Evolutionary conservation across 2,113 vertebrate genomes (phyloP).

Genomic region (Stegostoma tigrinum): DNA sequence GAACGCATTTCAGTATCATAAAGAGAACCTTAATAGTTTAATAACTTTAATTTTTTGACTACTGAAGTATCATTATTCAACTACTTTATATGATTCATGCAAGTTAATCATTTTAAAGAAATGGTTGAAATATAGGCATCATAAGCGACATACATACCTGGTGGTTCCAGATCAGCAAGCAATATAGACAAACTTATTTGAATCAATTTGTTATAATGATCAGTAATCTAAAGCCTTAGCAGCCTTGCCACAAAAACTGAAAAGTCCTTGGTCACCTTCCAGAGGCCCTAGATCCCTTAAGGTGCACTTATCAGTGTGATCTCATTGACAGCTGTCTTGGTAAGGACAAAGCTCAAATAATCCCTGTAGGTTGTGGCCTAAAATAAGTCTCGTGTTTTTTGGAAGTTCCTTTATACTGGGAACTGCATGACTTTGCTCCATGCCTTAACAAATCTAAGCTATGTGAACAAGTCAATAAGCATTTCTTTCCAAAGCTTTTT

Average conservation of each 20-base stretch:
- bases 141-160: not conserved
- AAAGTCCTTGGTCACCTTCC: not conserved
- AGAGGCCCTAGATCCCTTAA: not conserved
- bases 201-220: not conserved
- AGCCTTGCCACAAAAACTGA: not conserved
- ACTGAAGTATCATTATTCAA: not conserved
- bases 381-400: not conserved
- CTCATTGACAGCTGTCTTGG: not conserved
- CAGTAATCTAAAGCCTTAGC: not conserved
- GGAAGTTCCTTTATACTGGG: not conserved
- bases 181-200: not conserved
- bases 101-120: not conserved
- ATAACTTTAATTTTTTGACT: not conserved
- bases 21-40: not conserved
- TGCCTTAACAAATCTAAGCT: not conserved
- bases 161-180: not conserved
- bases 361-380: not conserved
- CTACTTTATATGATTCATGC: not conserved
- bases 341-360: not conserved
- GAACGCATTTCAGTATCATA: not conserved
- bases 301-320: not conserved
- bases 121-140: not conserved
- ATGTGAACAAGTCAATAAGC: not conserved
- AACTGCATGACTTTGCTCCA: not conserved
- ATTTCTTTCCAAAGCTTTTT: not conserved